Conservation (phyloP, 2,797 vertebrate species). For the Glyptemys insculpta region DNA sequence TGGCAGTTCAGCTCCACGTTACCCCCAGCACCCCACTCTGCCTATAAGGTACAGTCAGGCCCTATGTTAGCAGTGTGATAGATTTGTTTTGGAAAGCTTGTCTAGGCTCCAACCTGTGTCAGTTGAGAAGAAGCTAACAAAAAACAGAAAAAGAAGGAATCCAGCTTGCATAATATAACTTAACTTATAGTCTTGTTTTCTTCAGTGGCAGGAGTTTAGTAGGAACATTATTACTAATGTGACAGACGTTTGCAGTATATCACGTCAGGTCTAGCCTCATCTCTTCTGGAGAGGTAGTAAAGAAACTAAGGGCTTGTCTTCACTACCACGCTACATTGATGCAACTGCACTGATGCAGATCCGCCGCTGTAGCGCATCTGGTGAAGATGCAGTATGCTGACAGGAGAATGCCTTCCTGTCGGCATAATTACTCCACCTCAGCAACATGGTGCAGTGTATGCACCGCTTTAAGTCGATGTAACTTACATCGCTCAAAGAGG, state of each 20-base stretch:
- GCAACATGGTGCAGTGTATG: too few species aligned
- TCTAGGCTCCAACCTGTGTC: neutral
- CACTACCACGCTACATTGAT: too few species aligned
- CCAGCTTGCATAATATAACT: neutral
- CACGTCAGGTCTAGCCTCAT: neutral
- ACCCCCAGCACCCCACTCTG: neutral
- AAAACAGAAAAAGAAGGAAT: neutral
- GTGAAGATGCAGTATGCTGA: too few species aligned
- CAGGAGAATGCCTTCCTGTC: too few species aligned
- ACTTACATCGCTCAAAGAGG: too few species aligned
- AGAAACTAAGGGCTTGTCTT: too few species aligned
- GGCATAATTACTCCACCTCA: too few species aligned
- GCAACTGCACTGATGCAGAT: too few species aligned
- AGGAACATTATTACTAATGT: neutral
- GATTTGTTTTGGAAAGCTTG: neutral
- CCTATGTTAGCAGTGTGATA: neutral
- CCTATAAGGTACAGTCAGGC: neutral
- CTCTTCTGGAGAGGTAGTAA: neutral
- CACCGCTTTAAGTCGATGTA: too few species aligned
- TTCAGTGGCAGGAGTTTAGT: neutral
- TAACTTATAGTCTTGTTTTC: neutral
- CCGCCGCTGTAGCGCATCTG: too few species aligned
- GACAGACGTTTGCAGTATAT: neutral
- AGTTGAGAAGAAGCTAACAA: neutral
- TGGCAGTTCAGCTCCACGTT: neutral